Evolutionary conservation across 2,113 vertebrate species (phyloP).

Genomic region (Chelonoidis abingdonii): DNA sequence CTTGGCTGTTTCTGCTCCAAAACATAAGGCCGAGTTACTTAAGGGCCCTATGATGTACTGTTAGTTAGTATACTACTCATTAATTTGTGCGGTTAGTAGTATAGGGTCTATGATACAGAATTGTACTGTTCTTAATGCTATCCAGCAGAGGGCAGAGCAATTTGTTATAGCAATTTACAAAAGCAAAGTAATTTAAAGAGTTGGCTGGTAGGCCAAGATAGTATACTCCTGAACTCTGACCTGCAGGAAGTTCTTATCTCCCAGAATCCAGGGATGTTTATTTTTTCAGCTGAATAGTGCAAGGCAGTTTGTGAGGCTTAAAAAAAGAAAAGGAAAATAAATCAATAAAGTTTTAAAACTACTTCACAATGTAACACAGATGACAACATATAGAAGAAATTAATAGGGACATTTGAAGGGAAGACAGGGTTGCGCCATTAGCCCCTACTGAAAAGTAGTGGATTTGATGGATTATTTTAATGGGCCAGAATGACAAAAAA

Average conservation of each 20-base stretch:
- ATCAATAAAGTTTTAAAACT: not conserved
- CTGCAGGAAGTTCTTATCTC: not conserved
- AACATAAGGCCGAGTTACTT: not conserved
- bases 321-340: not conserved
- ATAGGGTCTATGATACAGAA: not conserved
- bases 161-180: slow-evolving; percentile 21
- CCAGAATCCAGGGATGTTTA: not conserved
- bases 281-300: not conserved
- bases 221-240: not conserved
- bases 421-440: slow-evolving; percentile 58
- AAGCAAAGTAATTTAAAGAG: not conserved
- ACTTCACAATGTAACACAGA: slow-evolving; percentile 23
- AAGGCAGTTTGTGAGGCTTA: not conserved
- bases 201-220: not conserved
- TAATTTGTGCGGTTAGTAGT: not conserved
- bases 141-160: not conserved
- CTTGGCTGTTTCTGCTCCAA: not conserved
- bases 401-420: slow-evolving; percentile 58
- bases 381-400: slow-evolving; percentile 35
- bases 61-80: not conserved
- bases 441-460: slow-evolving; percentile 41
- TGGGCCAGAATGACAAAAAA: slow-evolving; percentile 74
- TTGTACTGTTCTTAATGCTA: not conserved
- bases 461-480: slow-evolving; percentile 75
- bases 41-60: not conserved